These are phyloP conservation scores for Brachypterus glaber DNA, from an alignment of 2,888 invertebrate species.

Conservation along the genomic window DNA sequence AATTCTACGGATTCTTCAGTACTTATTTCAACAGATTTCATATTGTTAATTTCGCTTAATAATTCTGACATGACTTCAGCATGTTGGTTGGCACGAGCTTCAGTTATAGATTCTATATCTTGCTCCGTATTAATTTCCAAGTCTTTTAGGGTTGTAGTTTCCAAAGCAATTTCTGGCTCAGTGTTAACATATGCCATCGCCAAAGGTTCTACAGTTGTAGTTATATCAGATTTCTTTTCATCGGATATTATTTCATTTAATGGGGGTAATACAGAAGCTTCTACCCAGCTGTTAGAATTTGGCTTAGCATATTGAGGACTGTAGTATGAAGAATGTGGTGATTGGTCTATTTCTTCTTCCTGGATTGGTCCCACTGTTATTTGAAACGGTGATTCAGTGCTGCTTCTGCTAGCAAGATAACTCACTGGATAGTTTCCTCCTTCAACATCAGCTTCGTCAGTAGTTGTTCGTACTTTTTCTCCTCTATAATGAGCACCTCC, in stretches of 20 bases:
- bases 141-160: neutral
- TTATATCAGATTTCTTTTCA: slow-evolving; percentile 5
- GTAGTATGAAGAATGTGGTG: slow-evolving; percentile 46
- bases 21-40: slow-evolving; percentile 11
- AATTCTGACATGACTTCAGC: slow-evolving; percentile 16
- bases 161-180: neutral
- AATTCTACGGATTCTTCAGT: slow-evolving; percentile 19
- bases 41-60: slow-evolving; percentile 20
- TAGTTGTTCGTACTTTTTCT: slow-evolving; percentile 30
- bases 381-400: slow-evolving; percentile 32
- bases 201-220: slow-evolving; percentile 7
- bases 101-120: slow-evolving; percentile 24
- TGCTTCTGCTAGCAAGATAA: slow-evolving; percentile 29
- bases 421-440: slow-evolving; percentile 42
- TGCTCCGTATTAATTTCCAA: neutral
- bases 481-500: slow-evolving; percentile 47
- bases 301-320: slow-evolving; percentile 41
- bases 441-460: slow-evolving; percentile 37
- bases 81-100: slow-evolving; percentile 16
- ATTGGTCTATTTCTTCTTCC: slow-evolving; percentile 42
- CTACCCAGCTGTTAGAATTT: slow-evolving; percentile 28
- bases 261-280: slow-evolving; percentile 28
- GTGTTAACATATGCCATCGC: slow-evolving; percentile 4
- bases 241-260: slow-evolving; percentile 1
- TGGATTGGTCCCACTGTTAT: slow-evolving; percentile 35